phyloP scores from a whole-genome alignment of 2,888 invertebrate species.

The Nephrotoma guestfalica region DNA sequence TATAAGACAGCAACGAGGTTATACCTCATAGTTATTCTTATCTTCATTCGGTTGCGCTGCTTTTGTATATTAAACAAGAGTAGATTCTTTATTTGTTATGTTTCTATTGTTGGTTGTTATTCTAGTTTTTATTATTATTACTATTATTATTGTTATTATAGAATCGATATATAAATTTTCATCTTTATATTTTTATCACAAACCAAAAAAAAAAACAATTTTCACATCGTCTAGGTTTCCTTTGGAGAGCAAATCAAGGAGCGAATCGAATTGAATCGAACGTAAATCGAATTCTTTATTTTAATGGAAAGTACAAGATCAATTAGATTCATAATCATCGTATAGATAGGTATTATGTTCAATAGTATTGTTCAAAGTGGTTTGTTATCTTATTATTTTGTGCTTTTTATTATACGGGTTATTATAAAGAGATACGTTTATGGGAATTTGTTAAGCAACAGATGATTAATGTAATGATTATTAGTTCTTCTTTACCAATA shows the following conservation, averaged over 20 bases:
- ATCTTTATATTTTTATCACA: neutral
- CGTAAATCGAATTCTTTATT: neutral
- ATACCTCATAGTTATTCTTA: neutral
- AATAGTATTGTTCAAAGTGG: neutral
- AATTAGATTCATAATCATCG: neutral
- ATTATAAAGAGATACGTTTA: too few relatives aligned
- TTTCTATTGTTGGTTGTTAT: neutral
- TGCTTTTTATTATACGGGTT: too few relatives aligned
- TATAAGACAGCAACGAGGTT: neutral
- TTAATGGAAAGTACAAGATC: neutral
- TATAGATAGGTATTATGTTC: neutral
- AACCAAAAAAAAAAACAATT: neutral
- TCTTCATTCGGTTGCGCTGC: neutral
- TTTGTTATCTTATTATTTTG: neutral
- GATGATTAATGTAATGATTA: too few relatives aligned
- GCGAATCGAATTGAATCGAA: neutral
- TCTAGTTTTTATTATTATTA: neutral
- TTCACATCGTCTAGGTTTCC: neutral
- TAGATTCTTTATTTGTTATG: neutral
- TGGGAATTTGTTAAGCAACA: too few relatives aligned
- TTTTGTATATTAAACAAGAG: neutral
- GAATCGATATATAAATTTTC: neutral
- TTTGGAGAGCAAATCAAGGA: neutral
- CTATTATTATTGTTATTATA: neutral
- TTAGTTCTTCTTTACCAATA: too few relatives aligned